Conservation (phyloP, 2,797 vertebrate species). For the Xenops minutus region DNA sequence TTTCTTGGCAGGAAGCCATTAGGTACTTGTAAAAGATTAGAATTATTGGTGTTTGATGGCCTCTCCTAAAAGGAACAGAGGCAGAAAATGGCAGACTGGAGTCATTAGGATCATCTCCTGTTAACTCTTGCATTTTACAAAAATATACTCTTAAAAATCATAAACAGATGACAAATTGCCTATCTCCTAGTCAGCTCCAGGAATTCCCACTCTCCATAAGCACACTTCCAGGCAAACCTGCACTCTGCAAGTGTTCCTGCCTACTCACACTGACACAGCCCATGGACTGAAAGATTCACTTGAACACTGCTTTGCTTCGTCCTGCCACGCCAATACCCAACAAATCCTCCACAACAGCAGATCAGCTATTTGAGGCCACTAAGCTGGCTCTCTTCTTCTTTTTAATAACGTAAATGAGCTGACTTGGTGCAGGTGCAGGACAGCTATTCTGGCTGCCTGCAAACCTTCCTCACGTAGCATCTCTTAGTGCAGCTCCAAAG, state of each 20-base stretch:
- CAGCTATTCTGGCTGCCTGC: not conserved
- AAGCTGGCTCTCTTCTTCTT: not conserved
- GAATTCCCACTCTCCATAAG: not conserved
- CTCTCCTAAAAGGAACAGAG: constrained; percentile 38
- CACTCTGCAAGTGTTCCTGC: not conserved
- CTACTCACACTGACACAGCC: not conserved
- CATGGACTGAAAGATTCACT: not conserved
- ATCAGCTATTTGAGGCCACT: not conserved
- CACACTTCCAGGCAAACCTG: not conserved
- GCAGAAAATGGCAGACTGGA: constrained; percentile 49
- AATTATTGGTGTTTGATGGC: constrained; percentile 64
- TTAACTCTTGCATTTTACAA: constrained; percentile 49
- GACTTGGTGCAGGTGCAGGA: not conserved
- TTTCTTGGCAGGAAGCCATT: constrained; percentile 67
- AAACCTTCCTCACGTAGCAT: not conserved
- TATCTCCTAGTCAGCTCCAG: not conserved
- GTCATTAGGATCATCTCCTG: constrained; percentile 47
- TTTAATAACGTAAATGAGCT: not conserved
- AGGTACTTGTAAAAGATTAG: constrained; percentile 65
- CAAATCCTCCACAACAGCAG: not conserved
- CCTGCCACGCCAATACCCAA: not conserved
- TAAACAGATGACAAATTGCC: constrained; percentile 55
- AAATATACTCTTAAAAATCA: constrained; percentile 50
- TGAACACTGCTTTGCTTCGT: not conserved
- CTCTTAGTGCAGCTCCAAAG: not conserved